Evolutionary conservation across 30 jellyfish, hydroid and myxozoan genomes (phyloP).

Genomic region (Cassiopea xamachana): DNA sequence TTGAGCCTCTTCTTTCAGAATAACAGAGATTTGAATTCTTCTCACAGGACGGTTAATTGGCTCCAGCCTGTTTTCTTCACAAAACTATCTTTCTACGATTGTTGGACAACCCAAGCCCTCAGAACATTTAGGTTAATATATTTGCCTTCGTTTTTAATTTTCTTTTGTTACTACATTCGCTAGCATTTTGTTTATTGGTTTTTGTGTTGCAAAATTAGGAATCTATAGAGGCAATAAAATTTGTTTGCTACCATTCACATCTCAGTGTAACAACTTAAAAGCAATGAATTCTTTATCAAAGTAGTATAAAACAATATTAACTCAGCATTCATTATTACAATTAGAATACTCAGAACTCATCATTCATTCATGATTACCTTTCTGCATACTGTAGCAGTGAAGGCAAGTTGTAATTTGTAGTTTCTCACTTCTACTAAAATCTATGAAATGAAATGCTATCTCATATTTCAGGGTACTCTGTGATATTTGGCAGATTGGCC

Average conservation of each 20-base stretch:
- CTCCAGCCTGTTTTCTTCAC: background rate
- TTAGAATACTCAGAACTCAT: too few species aligned
- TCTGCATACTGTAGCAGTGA: too few species aligned
- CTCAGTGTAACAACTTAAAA: too few species aligned
- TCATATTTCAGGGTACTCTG: slow-evolving; percentile 11
- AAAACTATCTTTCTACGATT: background rate
- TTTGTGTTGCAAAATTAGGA: background rate
- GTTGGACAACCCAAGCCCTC: background rate
- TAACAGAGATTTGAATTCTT: background rate
- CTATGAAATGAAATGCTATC: too few species aligned
- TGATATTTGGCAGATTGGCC: slow-evolving; percentile 18
- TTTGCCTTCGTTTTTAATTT: background rate
- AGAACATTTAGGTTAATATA: background rate
- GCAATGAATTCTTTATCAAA: too few species aligned
- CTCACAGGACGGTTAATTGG: slow-evolving; percentile 12
- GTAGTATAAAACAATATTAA: too few species aligned
- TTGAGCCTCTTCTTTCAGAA: background rate
- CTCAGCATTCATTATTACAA: too few species aligned
- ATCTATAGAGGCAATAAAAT: too few species aligned
- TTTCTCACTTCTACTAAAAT: too few species aligned
- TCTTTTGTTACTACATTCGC: background rate
- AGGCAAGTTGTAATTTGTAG: too few species aligned
- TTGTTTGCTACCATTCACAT: too few species aligned
- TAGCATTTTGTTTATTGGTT: background rate
- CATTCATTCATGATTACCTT: too few species aligned